These are phyloP conservation scores for Pocillopora grandis DNA, from an alignment of 92 coral and sea anemone genomes.

Conservation along the genomic window DNA sequence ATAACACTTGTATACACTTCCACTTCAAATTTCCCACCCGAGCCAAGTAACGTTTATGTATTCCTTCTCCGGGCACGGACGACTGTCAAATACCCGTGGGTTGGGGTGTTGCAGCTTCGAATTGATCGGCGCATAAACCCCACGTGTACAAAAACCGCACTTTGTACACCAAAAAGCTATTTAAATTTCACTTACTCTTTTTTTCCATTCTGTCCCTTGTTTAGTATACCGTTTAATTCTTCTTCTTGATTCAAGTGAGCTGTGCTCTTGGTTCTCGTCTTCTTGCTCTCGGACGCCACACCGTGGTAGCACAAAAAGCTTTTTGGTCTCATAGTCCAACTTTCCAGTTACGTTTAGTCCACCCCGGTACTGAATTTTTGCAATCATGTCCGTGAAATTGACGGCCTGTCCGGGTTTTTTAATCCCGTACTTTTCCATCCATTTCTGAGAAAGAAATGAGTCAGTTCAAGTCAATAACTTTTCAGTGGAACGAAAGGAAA, in stretches of 20 bases:
- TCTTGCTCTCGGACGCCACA: conserved; percentile 72
- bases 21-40: background rate
- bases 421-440: conserved; percentile 6
- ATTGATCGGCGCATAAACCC: too few species aligned
- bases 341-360: conserved; percentile 77
- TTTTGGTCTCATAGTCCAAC: conserved; percentile 57
- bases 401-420: background rate
- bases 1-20: too few species aligned
- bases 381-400: background rate
- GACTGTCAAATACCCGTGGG: background rate
- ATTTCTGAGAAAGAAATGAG: conserved; percentile 2
- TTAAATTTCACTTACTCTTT: conserved; percentile 23
- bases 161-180: background rate
- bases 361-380: conserved; percentile 23
- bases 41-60: background rate
- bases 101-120: background rate
- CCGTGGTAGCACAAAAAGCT: conserved; percentile 50
- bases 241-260: conserved; percentile 34
- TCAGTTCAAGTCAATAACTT: background rate
- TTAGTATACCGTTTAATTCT: conserved; percentile 60
- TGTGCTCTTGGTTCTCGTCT: conserved; percentile 38
- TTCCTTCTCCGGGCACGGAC: background rate
- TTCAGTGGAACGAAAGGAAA: too few species aligned
- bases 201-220: conserved; percentile 59
- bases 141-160: too few species aligned